A percentile compares a stretch with the other conserved stretches of the same genome.
Conservation (phyloP, 2,888 invertebrate species). For the Cheilosia scutellata region DNA sequence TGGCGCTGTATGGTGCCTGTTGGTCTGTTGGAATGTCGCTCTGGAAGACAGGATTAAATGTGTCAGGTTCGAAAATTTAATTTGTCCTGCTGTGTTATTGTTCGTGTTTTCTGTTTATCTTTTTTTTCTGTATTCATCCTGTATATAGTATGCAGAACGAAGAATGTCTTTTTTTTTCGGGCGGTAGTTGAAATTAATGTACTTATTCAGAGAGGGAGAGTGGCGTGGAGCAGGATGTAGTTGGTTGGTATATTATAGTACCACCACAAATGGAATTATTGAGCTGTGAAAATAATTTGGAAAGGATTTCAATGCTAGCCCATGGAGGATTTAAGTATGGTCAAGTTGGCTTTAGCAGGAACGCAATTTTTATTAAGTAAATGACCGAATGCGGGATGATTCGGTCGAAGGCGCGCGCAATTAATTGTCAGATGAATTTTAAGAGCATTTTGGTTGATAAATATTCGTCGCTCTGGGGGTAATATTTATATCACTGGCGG, state of each 20-base stretch:
- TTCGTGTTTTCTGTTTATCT: conserved; percentile 17
- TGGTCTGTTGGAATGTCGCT: conserved; percentile 15
- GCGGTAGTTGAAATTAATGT: conserved; percentile 61
- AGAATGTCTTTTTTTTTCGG: conserved; percentile 8
- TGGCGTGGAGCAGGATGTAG: background rate
- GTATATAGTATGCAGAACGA: conserved; percentile 21
- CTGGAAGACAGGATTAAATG: conserved; percentile 52
- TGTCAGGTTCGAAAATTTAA: conserved; percentile 70
- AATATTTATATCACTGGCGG: conserved; percentile 4
- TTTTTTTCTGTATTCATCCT: conserved; percentile 2
- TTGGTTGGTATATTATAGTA: conserved; percentile 58
- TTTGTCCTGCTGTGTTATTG: conserved; percentile 53
- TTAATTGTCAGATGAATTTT: conserved; percentile 72
- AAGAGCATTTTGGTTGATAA: conserved; percentile 61
- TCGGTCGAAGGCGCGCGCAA: conserved; percentile 51
- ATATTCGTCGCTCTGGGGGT: conserved; percentile 43
- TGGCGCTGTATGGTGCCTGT: background rate
- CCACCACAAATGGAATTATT: conserved; percentile 68
- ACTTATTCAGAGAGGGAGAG: conserved; percentile 43
- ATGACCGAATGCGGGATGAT: conserved; percentile 55
- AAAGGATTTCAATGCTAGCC: conserved; percentile 59
- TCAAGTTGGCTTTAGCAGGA: conserved; percentile 49
- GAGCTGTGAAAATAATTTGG: conserved; percentile 68
- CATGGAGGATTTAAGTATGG: conserved; percentile 42
- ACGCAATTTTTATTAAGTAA: conserved; percentile 66